Base-by-base conservation (phyloP, 2,888 invertebrate species). In the Trachelus troglodyta region DNA sequence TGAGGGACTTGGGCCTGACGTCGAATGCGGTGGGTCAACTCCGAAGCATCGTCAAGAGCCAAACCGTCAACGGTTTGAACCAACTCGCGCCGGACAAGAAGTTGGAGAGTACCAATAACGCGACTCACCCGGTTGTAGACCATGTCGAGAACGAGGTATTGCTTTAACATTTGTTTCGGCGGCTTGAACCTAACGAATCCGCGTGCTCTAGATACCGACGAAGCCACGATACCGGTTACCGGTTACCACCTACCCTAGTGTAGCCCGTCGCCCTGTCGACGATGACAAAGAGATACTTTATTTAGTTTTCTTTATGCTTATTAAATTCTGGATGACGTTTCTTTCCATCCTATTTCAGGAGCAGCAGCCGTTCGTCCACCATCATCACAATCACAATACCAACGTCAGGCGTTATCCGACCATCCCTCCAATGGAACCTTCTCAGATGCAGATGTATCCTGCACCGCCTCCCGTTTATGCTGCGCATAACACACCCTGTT, bases 21-120 rank as follows among this genome's bases (percentile, higher is more conserved):
- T 88, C 88, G 74, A 93, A 92, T 82, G 93, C 92, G 69, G 92
- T 93, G 79, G 93, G 93, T 71, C 93, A 93, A 86, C 92, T 94
- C 83, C 92, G 94, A 79, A 94, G 93, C 81, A 92, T 94, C 83
- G 93, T 94, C 84, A 94, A 94, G 86, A 90, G 93, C 86, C 91
- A 91, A 84, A 88, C 89, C 15, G 85, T 85, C 75, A 91, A 91
- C 75, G 91, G 91, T 75, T 84, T 89, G 81, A 90, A 86, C 85
- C 90, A 87, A 85, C 85, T 86, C 78, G 75, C 83, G 37, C 71
- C 78, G 33, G 89, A 90, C 76, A 90, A 90, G 79, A 90, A 91
- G 77, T 73, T 85, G 74, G 90, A 90, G 69, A 84, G 79, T 82
- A 84, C 84, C 73, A 88, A 84, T 69, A 89, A 83, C 79, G 81